Evolutionary conservation across 2,113 vertebrate species (phyloP).

Genomic region (Microtus montanus): DNA sequence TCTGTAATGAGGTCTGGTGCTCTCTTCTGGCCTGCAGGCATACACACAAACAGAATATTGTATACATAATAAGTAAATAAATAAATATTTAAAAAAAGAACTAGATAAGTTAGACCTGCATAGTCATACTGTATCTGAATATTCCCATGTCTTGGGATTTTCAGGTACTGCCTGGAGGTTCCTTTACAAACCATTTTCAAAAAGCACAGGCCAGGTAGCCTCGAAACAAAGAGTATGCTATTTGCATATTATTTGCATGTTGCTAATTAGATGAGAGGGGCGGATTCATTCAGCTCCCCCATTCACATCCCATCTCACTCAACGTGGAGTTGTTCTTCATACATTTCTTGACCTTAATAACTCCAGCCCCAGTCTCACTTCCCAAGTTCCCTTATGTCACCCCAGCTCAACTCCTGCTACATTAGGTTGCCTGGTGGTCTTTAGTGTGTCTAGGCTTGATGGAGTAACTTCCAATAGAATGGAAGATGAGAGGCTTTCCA

Average conservation of each 20-base stretch:
- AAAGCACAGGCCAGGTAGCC: slow-evolving; percentile 57
- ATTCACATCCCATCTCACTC: slow-evolving; percentile 18
- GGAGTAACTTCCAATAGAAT: slow-evolving; percentile 25
- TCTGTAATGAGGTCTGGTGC: too few species aligned
- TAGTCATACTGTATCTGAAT: not conserved
- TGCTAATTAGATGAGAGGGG: slow-evolving; percentile 68
- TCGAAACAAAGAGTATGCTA: slow-evolving; percentile 65
- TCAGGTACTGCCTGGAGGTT: slow-evolving; percentile 32
- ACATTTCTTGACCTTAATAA: slow-evolving; percentile 37
- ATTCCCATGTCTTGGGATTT: not conserved
- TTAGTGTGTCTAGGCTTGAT: not conserved
- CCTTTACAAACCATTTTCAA: slow-evolving; percentile 52
- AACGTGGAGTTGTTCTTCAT: not conserved
- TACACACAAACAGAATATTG: too few species aligned
- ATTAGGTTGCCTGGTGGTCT: not conserved
- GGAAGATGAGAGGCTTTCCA: slow-evolving; percentile 2
- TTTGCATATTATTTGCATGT: slow-evolving; percentile 78
- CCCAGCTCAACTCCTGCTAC: not conserved
- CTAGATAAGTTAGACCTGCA: not conserved
- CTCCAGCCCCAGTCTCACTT: not conserved
- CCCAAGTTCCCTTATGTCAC: not conserved
- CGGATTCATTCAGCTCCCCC: slow-evolving; percentile 54
- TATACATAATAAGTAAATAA: too few species aligned
- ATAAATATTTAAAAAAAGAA: not conserved
- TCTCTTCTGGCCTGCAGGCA: too few species aligned